A percentile compares a stretch with the other conserved stretches of the same genome.
phyloP scores from a whole-genome alignment of 2,888 invertebrate genomes.

The Teleogryllus oceanicus region DNA sequence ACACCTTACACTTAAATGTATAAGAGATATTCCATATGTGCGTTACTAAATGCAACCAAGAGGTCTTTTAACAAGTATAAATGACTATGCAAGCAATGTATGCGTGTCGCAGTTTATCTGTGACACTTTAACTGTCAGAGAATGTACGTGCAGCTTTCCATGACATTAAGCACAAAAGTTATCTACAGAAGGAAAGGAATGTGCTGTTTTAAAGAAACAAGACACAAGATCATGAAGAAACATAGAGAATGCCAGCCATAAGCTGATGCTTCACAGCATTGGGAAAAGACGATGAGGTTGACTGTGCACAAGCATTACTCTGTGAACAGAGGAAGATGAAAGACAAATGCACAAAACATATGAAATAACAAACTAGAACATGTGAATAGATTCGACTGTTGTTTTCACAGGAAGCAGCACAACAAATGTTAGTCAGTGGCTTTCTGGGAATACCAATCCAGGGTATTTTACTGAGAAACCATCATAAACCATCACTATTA shows the following conservation, averaged over 20 bases:
- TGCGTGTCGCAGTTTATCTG: not conserved
- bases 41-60: constrained; percentile 10
- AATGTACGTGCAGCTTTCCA: constrained; percentile 9
- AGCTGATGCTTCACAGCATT: constrained; percentile 18
- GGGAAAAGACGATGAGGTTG: constrained; percentile 18
- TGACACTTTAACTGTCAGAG: not conserved
- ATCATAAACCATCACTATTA: not conserved
- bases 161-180: not conserved
- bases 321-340: constrained; percentile 9
- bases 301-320: constrained; percentile 18
- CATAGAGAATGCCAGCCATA: constrained; percentile 3
- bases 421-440: constrained; percentile 18
- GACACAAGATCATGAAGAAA: not conserved
- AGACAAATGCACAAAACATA: constrained; percentile 9
- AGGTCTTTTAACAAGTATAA: not conserved
- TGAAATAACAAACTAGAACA: not conserved
- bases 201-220: not conserved
- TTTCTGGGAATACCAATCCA: not conserved
- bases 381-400: not conserved
- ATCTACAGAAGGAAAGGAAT: constrained; percentile 8
- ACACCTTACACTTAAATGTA: not conserved
- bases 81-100: not conserved
- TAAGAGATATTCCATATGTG: not conserved
- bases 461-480: constrained; percentile 8
- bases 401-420: constrained; percentile 1